Conservation (phyloP, 1,140 invertebrate genomes). For the Triops longicaudatus region DNA sequence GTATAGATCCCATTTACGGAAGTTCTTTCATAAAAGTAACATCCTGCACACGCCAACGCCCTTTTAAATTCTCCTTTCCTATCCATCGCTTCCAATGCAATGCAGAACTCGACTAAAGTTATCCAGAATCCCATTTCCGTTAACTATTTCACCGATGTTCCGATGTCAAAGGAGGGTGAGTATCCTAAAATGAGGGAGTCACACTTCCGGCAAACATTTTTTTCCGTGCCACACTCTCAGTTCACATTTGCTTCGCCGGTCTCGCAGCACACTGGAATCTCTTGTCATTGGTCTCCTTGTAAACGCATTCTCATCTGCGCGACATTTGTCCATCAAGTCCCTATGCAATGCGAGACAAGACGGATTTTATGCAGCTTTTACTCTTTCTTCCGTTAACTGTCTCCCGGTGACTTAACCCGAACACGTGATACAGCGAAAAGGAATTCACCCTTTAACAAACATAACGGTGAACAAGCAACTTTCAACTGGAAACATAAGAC, state of each 20-base stretch:
- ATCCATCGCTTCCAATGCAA: background rate
- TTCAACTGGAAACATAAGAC: too few relatives aligned
- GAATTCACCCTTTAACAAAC: too few relatives aligned
- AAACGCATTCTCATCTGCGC: too few relatives aligned
- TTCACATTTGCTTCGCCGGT: background rate
- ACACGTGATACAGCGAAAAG: too few relatives aligned
- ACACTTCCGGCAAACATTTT: background rate
- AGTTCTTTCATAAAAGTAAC: background rate
- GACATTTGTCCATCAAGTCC: too few relatives aligned
- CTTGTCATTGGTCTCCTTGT: too few relatives aligned
- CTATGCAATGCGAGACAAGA: too few relatives aligned
- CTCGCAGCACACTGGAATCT: background rate
- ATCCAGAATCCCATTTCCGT: background rate
- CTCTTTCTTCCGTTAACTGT: too few relatives aligned
- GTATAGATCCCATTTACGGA: background rate
- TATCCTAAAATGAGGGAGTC: background rate
- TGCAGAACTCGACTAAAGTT: background rate
- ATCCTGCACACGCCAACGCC: conserved; percentile 13
- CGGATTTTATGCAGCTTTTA: too few relatives aligned
- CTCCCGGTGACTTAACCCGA: too few relatives aligned
- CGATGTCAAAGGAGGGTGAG: background rate
- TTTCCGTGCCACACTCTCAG: background rate
- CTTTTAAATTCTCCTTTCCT: background rate
- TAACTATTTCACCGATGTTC: background rate
- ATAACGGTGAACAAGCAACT: too few relatives aligned